Conservation (phyloP, 1,140 invertebrate species). For the Zaprionus ghesquierei region DNA sequence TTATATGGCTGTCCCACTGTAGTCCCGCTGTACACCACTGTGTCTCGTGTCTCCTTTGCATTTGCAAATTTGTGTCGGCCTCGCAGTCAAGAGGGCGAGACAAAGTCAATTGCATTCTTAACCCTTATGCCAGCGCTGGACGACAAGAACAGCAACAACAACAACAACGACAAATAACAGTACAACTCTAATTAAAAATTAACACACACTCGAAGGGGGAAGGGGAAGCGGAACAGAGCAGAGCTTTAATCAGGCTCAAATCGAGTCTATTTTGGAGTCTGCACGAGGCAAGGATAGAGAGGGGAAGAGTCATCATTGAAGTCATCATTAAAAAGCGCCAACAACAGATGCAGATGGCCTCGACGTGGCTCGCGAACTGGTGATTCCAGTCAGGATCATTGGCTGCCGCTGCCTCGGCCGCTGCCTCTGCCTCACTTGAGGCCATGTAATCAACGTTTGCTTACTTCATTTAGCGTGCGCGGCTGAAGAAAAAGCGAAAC, state of each 20-base stretch:
- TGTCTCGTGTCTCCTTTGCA: slow-evolving; percentile 66
- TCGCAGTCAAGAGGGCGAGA: slow-evolving; percentile 74
- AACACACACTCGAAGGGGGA: slow-evolving; percentile 47
- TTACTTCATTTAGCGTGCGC: slow-evolving; percentile 79
- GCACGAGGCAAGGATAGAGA: slow-evolving; percentile 62
- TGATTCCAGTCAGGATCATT: background rate
- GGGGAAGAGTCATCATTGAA: slow-evolving; percentile 71
- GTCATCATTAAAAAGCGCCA: slow-evolving; percentile 76
- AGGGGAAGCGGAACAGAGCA: no score
- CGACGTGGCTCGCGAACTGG: background rate
- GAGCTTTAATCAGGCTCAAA: slow-evolving; percentile 70
- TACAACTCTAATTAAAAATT: slow-evolving; percentile 81
- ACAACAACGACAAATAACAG: slow-evolving; percentile 70
- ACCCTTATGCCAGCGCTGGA: slow-evolving; percentile 64
- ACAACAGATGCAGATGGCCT: slow-evolving; percentile 48
- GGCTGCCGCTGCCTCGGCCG: background rate
- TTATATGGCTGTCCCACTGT: slow-evolving; percentile 53
- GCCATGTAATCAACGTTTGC: slow-evolving; percentile 81
- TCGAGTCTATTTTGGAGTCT: slow-evolving; percentile 76
- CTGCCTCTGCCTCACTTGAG: slow-evolving; percentile 61
- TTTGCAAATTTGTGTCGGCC: slow-evolving; percentile 75
- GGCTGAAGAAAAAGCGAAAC: slow-evolving; percentile 79
- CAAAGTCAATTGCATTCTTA: slow-evolving; percentile 81
- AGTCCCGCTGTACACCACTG: background rate
- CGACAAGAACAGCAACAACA: slow-evolving; percentile 41